Conservation (phyloP, 92 coral and sea anemone species). For the Isaurus tuberculatus region DNA sequence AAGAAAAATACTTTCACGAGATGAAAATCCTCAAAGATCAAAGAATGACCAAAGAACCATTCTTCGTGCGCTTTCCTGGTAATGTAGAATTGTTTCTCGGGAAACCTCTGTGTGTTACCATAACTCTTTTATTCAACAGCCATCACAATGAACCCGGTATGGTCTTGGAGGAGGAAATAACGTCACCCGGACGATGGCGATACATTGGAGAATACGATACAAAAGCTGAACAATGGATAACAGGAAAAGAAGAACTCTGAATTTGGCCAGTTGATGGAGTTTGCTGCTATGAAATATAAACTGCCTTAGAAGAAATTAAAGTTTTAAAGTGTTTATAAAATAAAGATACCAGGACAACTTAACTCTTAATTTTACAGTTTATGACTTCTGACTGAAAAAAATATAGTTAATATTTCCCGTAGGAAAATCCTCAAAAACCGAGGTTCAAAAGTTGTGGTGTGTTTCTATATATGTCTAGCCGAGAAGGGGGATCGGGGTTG, state of each 20-base stretch:
- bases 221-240: constrained; percentile 59
- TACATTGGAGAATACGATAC: constrained; percentile 63
- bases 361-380: no score
- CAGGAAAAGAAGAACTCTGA: constrained; percentile 35
- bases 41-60: constrained; percentile 67
- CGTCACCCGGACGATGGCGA: constrained; percentile 59
- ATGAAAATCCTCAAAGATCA: constrained; percentile 58
- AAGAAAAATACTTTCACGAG: constrained; percentile 27
- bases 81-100: constrained; percentile 33
- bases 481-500: no score
- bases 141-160: constrained; percentile 72
- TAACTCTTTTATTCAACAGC: constrained; percentile 69
- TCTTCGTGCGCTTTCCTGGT: constrained; percentile 55
- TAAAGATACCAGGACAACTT: no score
- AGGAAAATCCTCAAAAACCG: no score
- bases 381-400: no score
- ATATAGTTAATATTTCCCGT: no score
- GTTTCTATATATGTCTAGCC: no score
- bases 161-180: constrained; percentile 52
- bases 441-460: no score
- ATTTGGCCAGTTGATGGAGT: background rate
- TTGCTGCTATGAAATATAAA: no score
- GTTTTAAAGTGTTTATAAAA: no score
- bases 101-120: constrained; percentile 50
- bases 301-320: no score